A percentile compares a stretch with the other conserved stretches of the same genome.
These are phyloP conservation scores for Aphidius ervi DNA, from an alignment of 1,140 invertebrate genomes.

Conservation along the genomic window DNA sequence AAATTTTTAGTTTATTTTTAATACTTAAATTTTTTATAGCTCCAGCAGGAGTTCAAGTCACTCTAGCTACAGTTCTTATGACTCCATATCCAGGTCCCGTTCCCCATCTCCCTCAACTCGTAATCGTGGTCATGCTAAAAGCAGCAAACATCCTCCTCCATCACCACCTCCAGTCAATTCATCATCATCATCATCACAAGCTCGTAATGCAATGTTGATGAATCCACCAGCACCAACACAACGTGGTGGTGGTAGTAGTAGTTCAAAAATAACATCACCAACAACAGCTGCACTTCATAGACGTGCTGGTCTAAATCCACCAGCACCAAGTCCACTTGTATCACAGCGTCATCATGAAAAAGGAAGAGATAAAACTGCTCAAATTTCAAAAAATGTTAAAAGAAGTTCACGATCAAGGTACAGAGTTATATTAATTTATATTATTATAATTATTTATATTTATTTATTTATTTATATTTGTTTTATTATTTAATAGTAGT, in stretches of 20 bases:
- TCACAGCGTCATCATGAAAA: conserved; percentile 45
- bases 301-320: conserved; percentile 49
- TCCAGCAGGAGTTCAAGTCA: conserved; percentile 54
- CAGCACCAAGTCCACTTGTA: conserved; percentile 43
- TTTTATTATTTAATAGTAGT: conserved; percentile 49
- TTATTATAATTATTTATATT: conserved; percentile 5
- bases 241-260: conserved; percentile 44
- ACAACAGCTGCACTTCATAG: conserved; percentile 41
- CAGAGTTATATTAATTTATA: conserved; percentile 17
- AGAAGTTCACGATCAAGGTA: conserved; percentile 50
- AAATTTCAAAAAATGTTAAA: conserved; percentile 50
- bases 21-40: conserved; percentile 41
- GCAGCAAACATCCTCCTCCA: conserved; percentile 39
- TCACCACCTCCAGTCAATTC: conserved; percentile 34
- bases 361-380: conserved; percentile 44
- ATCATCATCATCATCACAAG: conserved; percentile 28
- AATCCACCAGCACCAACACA: conserved; percentile 64
- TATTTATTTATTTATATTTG: background rate
- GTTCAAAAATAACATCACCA: conserved; percentile 32
- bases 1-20: conserved; percentile 14
- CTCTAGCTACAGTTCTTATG: conserved; percentile 56
- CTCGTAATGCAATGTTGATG: conserved; percentile 60
- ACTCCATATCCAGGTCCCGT: conserved; percentile 56
- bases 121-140: conserved; percentile 40
- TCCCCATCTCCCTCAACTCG: conserved; percentile 52